phyloP scores from a whole-genome alignment of 2,113 vertebrate species.

The Pungitius pungitius region DNA sequence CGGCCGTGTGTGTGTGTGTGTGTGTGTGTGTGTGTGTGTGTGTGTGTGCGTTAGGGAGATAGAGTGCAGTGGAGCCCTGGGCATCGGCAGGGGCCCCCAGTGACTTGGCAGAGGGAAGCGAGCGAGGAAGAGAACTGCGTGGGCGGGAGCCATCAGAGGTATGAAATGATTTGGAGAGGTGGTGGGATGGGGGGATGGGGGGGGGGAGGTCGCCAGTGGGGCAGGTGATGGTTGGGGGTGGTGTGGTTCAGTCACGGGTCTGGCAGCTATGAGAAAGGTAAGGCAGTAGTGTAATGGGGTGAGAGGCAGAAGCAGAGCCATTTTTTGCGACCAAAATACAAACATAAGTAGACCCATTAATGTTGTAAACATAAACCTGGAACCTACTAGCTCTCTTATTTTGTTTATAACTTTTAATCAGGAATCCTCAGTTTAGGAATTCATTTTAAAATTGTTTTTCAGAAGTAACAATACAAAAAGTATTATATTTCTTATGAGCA shows the following conservation, averaged over 20 bases:
- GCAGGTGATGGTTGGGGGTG: conserved; percentile 14
- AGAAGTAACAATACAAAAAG: not conserved
- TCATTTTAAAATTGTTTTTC: not conserved
- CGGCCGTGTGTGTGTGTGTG: conserved; percentile 25
- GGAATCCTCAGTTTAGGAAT: not conserved
- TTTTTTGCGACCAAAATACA: not conserved
- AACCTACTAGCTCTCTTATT: not conserved
- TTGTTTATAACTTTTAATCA: not conserved
- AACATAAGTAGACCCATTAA: not conserved
- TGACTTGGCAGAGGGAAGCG: conserved; percentile 66
- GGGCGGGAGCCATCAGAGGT: conserved; percentile 61
- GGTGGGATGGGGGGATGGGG: conserved; percentile 4
- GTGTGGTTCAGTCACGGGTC: not conserved
- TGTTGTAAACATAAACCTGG: not conserved
- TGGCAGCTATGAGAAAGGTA: not conserved
- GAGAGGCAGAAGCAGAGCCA: not conserved
- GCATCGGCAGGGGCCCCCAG: conserved; percentile 61
- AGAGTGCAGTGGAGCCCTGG: conserved; percentile 65
- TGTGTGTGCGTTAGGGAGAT: conserved; percentile 44
- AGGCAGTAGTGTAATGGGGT: not conserved
- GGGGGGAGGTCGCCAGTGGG: not conserved
- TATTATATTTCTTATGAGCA: too few relatives aligned
- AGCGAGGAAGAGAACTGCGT: conserved; percentile 61
- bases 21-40: conserved; percentile 10
- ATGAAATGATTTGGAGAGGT: conserved; percentile 53